Conservation (phyloP, 1,140 invertebrate genomes). For the Harpegnathos saltator region DNA sequence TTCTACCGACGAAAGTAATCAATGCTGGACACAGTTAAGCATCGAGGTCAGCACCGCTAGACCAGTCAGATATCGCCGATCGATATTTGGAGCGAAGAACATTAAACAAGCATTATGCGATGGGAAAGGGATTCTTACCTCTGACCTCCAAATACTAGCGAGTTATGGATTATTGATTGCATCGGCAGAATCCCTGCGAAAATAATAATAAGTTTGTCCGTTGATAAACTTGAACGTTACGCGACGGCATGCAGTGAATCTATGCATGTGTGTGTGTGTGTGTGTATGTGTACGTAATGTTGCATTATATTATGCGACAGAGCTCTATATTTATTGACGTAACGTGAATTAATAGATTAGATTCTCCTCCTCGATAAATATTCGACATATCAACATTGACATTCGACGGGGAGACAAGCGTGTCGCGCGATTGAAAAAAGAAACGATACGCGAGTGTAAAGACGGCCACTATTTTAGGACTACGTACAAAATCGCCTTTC, state of each 20-base stretch:
- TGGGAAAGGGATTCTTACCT: slow-evolving; percentile 2
- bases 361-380: not conserved
- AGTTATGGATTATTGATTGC: slow-evolving; percentile 18
- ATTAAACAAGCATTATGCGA: slow-evolving; percentile 48
- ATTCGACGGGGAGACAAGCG: not conserved
- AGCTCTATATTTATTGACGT: not conserved
- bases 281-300: no score
- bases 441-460: not conserved
- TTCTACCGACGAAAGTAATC: slow-evolving; percentile 54
- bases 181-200: not conserved
- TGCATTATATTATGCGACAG: slow-evolving; percentile 6
- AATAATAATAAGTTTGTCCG: slow-evolving; percentile 7
- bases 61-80: slow-evolving; percentile 54
- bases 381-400: not conserved
- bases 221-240: not conserved
- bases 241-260: no score
- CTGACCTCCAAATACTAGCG: slow-evolving; percentile 24
- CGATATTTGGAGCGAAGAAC: slow-evolving; percentile 55
- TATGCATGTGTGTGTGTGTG: not conserved
- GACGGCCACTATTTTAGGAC: not conserved
- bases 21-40: slow-evolving; percentile 63
- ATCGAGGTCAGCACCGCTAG: slow-evolving; percentile 60
- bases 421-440: no score
- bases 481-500: not conserved
- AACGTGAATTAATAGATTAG: not conserved